Evolutionary conservation across 1,140 invertebrate genomes (phyloP).

Genomic region (Bilobella aurantiaca): DNA sequence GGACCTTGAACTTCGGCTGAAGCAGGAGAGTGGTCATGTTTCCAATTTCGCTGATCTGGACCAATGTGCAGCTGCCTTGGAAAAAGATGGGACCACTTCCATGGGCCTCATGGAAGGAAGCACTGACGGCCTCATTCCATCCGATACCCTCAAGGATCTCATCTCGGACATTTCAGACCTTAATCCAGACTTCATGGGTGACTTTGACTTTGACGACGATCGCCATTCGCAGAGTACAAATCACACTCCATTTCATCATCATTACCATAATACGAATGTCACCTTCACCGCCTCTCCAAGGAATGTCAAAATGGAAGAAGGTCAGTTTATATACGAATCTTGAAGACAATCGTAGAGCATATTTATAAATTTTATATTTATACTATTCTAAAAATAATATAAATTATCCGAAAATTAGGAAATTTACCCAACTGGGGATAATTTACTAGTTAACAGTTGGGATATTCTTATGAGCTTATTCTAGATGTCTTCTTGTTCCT

Average conservation of each 20-base stretch:
- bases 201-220: constrained; percentile 62
- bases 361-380: too few species aligned
- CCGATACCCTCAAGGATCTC: constrained; percentile 75
- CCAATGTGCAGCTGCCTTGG: constrained; percentile 63
- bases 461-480: too few species aligned
- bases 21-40: constrained; percentile 62
- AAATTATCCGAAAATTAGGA: too few species aligned
- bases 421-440: too few species aligned
- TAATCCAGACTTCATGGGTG: constrained; percentile 62
- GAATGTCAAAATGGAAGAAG: constrained; percentile 20
- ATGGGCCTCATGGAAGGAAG: too few species aligned
- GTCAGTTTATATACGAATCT: too few species aligned
- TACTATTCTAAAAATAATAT: too few species aligned
- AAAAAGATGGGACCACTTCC: constrained; percentile 63
- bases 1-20: constrained; percentile 51
- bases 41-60: constrained; percentile 66
- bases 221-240: constrained; percentile 14
- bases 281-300: neutral
- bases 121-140: constrained; percentile 63
- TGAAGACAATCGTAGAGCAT: too few species aligned
- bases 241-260: neutral
- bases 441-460: too few species aligned
- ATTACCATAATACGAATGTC: neutral
- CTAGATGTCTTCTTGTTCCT: too few species aligned
- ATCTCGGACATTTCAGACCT: constrained; percentile 76